These are phyloP conservation scores for Sipha maydis DNA, from an alignment of 2,888 invertebrate species.

Conservation along the genomic window DNA sequence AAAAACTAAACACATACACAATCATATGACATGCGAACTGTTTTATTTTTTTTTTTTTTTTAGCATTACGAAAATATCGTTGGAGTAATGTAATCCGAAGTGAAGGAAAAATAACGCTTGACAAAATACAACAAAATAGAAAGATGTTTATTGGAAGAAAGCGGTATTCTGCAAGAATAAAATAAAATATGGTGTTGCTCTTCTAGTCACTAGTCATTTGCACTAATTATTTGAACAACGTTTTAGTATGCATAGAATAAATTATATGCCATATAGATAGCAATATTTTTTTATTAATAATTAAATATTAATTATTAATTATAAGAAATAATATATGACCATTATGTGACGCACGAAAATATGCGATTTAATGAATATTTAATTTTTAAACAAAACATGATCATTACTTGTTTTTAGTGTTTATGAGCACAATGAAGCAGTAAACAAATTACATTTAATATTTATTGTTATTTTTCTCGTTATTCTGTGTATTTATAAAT, in stretches of 20 bases:
- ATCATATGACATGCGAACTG: neutral
- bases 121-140: neutral
- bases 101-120: too few relatives aligned
- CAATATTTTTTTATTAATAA: too few relatives aligned
- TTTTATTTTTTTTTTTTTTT: neutral
- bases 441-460: neutral
- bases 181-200: neutral
- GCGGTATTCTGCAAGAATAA: neutral
- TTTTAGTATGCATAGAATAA: too few relatives aligned
- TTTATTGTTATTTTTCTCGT: neutral
- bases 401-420: neutral
- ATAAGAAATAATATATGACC: neutral
- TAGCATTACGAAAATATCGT: neutral
- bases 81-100: too few relatives aligned
- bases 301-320: neutral
- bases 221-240: too few relatives aligned
- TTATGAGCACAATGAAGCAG: neutral
- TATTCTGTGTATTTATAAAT: neutral
- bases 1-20: neutral
- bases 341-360: neutral
- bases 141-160: neutral
- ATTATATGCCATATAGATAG: too few relatives aligned
- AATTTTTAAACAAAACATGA: neutral
- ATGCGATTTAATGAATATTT: neutral
- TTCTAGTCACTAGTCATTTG: too few relatives aligned